Evolutionary conservation across 2,888 invertebrate genomes (phyloP).

Genomic region (Zaprionus obscuricornis): DNA sequence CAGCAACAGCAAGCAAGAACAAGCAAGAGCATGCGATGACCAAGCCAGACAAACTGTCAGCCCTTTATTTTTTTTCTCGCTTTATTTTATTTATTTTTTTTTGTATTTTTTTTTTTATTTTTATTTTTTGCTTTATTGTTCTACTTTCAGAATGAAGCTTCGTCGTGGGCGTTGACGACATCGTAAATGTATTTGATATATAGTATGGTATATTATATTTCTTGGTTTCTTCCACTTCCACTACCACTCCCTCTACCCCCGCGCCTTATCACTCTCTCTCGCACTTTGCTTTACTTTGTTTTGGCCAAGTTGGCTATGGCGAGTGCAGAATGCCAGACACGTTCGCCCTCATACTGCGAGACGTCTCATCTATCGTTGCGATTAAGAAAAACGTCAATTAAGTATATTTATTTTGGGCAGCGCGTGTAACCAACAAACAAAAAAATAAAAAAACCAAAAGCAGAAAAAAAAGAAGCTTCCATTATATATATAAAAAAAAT

Average conservation of each 20-base stretch:
- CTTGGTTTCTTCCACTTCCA: too few species aligned
- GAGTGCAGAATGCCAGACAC: conserved; percentile 33
- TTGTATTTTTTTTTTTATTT: too few species aligned
- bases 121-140: conserved; percentile 60
- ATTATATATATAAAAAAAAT: conserved; percentile 1
- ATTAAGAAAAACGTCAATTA: conserved; percentile 77
- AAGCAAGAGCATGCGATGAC: too few species aligned
- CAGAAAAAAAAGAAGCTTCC: not conserved
- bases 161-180: conserved; percentile 38
- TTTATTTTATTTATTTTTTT: too few species aligned
- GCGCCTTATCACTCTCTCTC: too few species aligned
- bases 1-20: too few species aligned
- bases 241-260: too few species aligned
- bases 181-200: conserved; percentile 7
- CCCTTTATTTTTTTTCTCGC: too few species aligned
- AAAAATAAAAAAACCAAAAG: not conserved
- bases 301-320: conserved; percentile 37
- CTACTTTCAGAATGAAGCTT: conserved; percentile 42
- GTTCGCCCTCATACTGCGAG: conserved; percentile 11
- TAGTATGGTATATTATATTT: conserved; percentile 13
- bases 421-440: conserved; percentile 64
- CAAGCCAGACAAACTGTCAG: conserved; percentile 63
- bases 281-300: conserved; percentile 10
- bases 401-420: conserved; percentile 69
- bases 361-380: conserved; percentile 43